phyloP scores from a whole-genome alignment of 2,888 invertebrate genomes.

The Villa cingulata region DNA sequence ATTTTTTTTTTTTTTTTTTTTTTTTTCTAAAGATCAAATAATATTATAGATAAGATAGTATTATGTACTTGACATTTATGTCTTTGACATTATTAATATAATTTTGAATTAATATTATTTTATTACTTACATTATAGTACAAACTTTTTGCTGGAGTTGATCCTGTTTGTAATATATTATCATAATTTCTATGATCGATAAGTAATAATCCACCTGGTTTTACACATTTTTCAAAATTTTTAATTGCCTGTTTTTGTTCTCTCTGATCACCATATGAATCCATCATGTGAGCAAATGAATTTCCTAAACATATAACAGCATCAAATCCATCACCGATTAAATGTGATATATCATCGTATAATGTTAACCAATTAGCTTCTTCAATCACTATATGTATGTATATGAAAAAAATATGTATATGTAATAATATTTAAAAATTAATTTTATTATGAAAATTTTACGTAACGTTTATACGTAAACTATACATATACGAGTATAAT shows the following conservation, averaged over 20 bases:
- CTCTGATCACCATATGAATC: slow-evolving; percentile 66
- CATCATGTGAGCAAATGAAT: slow-evolving; percentile 80
- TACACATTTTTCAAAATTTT: slow-evolving; percentile 67
- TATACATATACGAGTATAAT: no score
- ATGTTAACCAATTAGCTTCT: slow-evolving; percentile 79
- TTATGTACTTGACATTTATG: no score
- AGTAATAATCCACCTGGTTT: slow-evolving; percentile 73
- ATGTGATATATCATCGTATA: slow-evolving; percentile 56
- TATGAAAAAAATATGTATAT: neutral
- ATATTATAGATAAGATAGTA: no score
- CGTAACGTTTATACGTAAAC: neutral
- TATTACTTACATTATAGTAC: slow-evolving; percentile 69
- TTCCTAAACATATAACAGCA: slow-evolving; percentile 79
- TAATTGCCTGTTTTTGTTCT: slow-evolving; percentile 62
- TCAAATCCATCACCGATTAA: slow-evolving; percentile 57
- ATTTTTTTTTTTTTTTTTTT: no score
- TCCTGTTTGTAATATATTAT: slow-evolving; percentile 62
- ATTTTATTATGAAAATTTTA: no score
- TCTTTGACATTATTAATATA: neutral
- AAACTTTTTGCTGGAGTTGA: slow-evolving; percentile 69
- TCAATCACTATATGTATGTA: slow-evolving; percentile 49
- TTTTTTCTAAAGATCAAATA: neutral
- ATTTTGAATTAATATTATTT: neutral
- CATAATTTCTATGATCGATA: slow-evolving; percentile 84
- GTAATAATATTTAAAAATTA: no score